A percentile compares a stretch with the other conserved stretches of the same genome.
These are phyloP conservation scores for Scylla paramamosain DNA, from an alignment of 1,140 invertebrate genomes.

Conservation along the genomic window DNA sequence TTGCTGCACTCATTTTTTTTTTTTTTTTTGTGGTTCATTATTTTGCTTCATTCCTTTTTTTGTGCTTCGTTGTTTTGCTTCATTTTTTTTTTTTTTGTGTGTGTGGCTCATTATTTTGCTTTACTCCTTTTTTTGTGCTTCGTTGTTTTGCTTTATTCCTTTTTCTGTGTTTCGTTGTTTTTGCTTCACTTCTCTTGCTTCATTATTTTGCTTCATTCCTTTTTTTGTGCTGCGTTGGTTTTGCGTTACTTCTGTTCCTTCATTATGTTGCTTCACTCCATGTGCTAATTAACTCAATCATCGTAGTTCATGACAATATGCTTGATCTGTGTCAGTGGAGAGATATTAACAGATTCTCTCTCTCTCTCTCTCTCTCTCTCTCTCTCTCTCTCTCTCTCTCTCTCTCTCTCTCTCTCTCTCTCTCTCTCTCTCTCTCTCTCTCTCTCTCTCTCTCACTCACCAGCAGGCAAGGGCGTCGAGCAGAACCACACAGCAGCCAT, in stretches of 20 bases:
- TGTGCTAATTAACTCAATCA: too few species aligned
- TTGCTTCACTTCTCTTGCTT: not conserved
- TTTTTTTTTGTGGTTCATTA: not conserved
- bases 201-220: not conserved
- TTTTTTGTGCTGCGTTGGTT: not conserved
- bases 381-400: not conserved
- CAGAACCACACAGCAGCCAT: slow-evolving; percentile 82
- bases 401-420: not conserved
- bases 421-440: not conserved
- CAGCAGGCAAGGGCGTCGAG: slow-evolving; percentile 81
- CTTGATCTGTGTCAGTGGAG: too few species aligned
- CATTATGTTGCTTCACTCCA: not conserved
- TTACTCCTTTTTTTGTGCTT: not conserved
- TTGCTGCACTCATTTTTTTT: not conserved
- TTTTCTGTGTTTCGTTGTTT: not conserved
- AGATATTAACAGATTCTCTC: too few species aligned
- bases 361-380: too few species aligned
- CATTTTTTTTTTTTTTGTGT: not conserved
- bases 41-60: not conserved
- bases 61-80: not conserved
- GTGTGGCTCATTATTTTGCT: not conserved
- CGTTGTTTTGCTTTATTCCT: not conserved
- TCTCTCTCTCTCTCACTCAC: not conserved
- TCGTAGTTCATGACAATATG: too few species aligned
- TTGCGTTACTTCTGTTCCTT: not conserved